Evolutionary conservation across 2,888 invertebrate species (phyloP), one percentile per base, ranked within the genome.

Genomic region (Microchrysa polita): DNA sequence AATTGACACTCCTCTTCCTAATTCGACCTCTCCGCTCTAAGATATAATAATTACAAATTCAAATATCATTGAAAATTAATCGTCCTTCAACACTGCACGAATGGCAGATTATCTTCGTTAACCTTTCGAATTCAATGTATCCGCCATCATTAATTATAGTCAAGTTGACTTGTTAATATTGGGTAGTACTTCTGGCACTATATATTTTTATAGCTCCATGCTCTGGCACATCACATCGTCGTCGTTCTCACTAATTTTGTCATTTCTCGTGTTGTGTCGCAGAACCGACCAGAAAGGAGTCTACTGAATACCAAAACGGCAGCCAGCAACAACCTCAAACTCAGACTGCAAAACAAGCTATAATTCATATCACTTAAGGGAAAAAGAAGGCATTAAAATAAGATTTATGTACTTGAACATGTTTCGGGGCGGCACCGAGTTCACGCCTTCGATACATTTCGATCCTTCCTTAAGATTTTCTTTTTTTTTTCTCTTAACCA

Each of bases 401-500:
- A 69, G 69, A 69, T 69, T 69, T 69, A 72, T 72, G 60, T 44
- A 72, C 74, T 74, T 67, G 55, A 74, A 61, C 74, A 74, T 74
- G 74, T 67, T 72, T 72, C 59, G 63, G 74, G 75, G 75, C 52
- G 74, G 74, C 61, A 75, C 71, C 74, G 4, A 12, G 74, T 75
- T 74, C 57, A 75, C 75, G 67, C 75, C 75, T 73, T 67, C 57
- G 55, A 73, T 22, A 42, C 40, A 59, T 59, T 57, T 59, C 59
- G 59, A 23, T 59, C 27, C 27, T 34, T 34, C 27, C 27, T 34
- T 12, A 18, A 55, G 27, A 5, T 34, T 34, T 7, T 2, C 2
- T 34, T 34, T 34, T n/a, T n/a, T 34, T 34, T 34, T n/a, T n/a
- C n/a, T n/a, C n/a, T n/a, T n/a, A 34, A 34, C n/a, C n/a, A n/a